Base-by-base conservation (phyloP, 2,113 vertebrate genomes). In the Silurus asotus region DNA sequence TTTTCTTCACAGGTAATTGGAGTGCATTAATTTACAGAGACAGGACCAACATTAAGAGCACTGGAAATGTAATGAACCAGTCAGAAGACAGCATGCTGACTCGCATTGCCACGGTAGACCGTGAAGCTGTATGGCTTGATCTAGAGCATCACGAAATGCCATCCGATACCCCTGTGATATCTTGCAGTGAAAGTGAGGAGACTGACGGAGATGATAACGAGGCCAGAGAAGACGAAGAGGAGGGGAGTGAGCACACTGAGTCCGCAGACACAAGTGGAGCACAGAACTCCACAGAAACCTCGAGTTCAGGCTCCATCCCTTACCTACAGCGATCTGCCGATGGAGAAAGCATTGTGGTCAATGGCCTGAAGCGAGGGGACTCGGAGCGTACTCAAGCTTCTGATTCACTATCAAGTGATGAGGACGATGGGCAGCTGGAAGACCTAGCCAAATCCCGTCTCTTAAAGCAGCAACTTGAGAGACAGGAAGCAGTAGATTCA, bases 361-460 rank as follows among this genome's bases (percentile, higher is more conserved):
- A 93, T 0, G 94, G 93, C 53, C 86, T 95, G 85, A 89, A 87
- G 61, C 90, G 97, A 23, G 93, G 90, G 0, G 98, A 98, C 93
- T 99, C 98, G 0, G 96, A 97, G 88, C 96, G 85, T 88, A 99
- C 98, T 0, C 98, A 98, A 91, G 97, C 96, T 0, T 99, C 98
- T 0, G 98, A 99, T 88, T 99, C 98, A 0, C 89, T 97, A 59
- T 98, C 97, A 23, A 99, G 98, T 0, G 98, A 99, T 0, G 97
- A 99, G 15, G 98, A 99, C 56, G 97, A 98, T 49, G 72, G 95
- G 58, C 97, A 99, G 92, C 95, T 98, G 83, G 97, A 98, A 90
- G 95, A 95, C 1, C 94, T 98, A 78, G 92, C 93, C 59, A 92
- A 92, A 0, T 92, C 94, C 51, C 94, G 95, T 84, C 91, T 95